phyloP scores from a whole-genome alignment of 2,113 vertebrate species.

The Trichomycterus rosablanca region DNA sequence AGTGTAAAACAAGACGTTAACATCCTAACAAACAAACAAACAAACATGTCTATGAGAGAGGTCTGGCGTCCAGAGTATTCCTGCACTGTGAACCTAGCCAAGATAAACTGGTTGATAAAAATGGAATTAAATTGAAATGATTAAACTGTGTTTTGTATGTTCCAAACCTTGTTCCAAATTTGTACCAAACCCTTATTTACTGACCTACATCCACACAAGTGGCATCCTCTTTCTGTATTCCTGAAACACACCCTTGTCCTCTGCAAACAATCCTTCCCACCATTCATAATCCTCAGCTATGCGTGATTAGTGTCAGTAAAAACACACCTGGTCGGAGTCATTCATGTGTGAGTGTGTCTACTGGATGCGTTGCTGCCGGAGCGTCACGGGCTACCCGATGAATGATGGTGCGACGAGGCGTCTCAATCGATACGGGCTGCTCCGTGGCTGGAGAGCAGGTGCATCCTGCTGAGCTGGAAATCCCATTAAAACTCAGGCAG shows the following conservation, averaged over 20 bases:
- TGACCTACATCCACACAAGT: no score
- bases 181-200: no score
- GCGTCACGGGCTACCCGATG: conserved; percentile 56
- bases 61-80: no score
- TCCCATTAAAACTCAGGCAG: conserved; percentile 67
- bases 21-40: no score
- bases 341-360: conserved; percentile 28
- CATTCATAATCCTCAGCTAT: conserved; percentile 49
- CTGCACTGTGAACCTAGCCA: no score
- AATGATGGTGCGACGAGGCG: conserved; percentile 59
- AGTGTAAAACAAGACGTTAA: no score
- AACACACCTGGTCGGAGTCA: conserved; percentile 69
- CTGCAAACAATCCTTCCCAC: conserved; percentile 18
- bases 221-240: no score
- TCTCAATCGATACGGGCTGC: conserved; percentile 60
- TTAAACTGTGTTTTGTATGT: no score
- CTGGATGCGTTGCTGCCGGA: conserved; percentile 18
- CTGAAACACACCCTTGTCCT: background rate
- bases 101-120: no score
- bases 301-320: conserved; percentile 66
- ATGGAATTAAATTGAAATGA: no score
- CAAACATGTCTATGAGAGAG: no score
- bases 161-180: no score
- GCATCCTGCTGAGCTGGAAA: conserved; percentile 70
- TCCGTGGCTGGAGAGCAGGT: conserved; percentile 49